A percentile compares a stretch with the other conserved stretches of the same genome.
Evolutionary conservation across 2,797 vertebrate species (phyloP).

Genomic region (Pseudochaenichthys georgianus): DNA sequence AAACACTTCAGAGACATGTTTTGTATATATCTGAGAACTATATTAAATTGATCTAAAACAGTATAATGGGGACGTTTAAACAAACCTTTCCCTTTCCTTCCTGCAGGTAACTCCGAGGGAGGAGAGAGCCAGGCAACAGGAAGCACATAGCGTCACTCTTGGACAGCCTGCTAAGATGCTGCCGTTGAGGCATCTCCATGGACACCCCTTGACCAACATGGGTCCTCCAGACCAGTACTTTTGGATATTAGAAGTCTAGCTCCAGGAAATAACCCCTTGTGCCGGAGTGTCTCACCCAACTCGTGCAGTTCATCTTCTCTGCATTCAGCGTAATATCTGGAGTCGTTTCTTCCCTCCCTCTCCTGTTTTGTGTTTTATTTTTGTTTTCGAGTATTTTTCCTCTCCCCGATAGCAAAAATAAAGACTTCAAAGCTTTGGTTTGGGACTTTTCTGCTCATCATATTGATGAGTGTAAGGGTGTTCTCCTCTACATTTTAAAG

Average conservation of each 20-base stretch:
- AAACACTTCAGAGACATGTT: too few species aligned
- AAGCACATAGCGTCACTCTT: conserved; percentile 94
- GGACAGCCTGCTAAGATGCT: conserved; percentile 86
- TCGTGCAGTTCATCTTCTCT: conserved; percentile 89
- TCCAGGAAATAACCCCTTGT: conserved; percentile 85
- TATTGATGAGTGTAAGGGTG: conserved; percentile 98
- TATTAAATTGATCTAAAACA: too few species aligned
- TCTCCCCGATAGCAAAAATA: conserved; percentile 87
- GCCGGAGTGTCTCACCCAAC: conserved; percentile 87
- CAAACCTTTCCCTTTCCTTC: conserved; percentile 21
- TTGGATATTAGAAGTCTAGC: conserved; percentile 89
- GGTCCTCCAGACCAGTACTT: conserved; percentile 87
- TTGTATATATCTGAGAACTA: too few species aligned
- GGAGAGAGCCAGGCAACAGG: conserved; percentile 90
- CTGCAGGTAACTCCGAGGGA: conserved; percentile 91
- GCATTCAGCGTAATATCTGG: conserved; percentile 88
- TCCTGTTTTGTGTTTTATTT: conserved; percentile 84
- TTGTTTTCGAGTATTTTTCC: conserved; percentile 78
- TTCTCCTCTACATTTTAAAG: conserved; percentile 90
- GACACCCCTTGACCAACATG: conserved; percentile 85
- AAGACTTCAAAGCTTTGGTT: conserved; percentile 93
- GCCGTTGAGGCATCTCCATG: conserved; percentile 84
- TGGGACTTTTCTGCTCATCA: conserved; percentile 98
- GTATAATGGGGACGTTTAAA: neutral
- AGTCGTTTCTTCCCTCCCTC: conserved; percentile 85